Percentiles rank a stretch among this genome's conserved stretches.
phyloP scores from a whole-genome alignment of 2,888 invertebrate genomes.

The Phyllotreta striolata region DNA sequence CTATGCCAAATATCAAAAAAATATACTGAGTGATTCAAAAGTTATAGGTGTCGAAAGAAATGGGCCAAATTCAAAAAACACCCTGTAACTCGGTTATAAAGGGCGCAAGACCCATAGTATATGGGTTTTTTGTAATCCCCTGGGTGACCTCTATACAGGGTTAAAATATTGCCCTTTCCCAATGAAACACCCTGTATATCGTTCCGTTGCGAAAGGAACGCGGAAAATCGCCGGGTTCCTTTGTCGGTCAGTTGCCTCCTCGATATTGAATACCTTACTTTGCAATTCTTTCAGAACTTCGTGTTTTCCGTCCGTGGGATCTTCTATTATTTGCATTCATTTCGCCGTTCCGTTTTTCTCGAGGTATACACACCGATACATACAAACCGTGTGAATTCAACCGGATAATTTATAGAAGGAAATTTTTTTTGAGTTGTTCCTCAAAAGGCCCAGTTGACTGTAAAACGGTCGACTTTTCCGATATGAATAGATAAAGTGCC shows the following conservation, averaged over 20 bases:
- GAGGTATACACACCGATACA: neutral
- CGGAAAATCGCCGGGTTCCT: neutral
- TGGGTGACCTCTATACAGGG: too few species aligned
- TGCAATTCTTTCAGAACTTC: conserved; percentile 25
- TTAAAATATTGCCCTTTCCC: neutral
- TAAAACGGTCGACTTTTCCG: neutral
- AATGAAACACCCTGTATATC: neutral
- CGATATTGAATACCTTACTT: conserved; percentile 25
- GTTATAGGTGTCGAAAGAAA: too few species aligned
- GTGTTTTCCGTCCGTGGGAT: neutral
- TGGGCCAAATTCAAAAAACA: too few species aligned
- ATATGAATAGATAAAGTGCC: neutral
- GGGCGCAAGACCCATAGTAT: too few species aligned
- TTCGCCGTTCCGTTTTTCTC: conserved; percentile 8
- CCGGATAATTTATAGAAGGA: conserved; percentile 16
- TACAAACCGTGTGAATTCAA: conserved; percentile 4
- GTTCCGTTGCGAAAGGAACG: neutral
- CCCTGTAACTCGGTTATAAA: too few species aligned
- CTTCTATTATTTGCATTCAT: conserved; percentile 23
- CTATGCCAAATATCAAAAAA: too few species aligned
- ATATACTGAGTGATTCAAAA: too few species aligned
- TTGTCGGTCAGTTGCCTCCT: conserved; percentile 17
- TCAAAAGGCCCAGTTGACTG: conserved; percentile 13
- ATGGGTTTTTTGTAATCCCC: too few species aligned
- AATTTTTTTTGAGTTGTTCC: conserved; percentile 10